Conservation (phyloP, 2,113 vertebrate genomes). For the Notarius lentiginosus region DNA sequence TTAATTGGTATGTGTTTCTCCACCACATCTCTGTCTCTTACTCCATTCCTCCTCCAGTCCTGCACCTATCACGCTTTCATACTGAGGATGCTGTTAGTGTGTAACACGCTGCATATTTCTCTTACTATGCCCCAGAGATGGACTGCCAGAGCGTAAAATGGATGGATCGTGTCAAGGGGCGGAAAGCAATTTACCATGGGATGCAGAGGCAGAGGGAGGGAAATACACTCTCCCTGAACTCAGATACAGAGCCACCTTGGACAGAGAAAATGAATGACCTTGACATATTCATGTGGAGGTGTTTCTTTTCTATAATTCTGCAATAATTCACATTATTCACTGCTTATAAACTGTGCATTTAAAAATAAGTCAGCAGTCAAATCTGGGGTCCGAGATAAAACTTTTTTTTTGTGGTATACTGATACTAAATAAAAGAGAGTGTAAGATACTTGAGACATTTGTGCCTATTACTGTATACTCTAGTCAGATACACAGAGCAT, state of each 20-base stretch:
- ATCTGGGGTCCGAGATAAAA: neutral
- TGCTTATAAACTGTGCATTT: neutral
- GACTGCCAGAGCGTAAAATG: conserved; percentile 46
- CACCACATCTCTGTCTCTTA: conserved; percentile 3
- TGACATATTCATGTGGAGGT: conserved; percentile 21
- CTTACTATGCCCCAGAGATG: conserved; percentile 41
- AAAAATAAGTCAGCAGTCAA: neutral
- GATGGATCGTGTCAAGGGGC: conserved; percentile 50
- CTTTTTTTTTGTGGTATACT: neutral
- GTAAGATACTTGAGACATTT: neutral
- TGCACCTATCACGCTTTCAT: conserved; percentile 28
- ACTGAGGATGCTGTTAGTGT: conserved; percentile 36
- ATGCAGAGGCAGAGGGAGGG: conserved; percentile 10
- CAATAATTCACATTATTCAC: neutral
- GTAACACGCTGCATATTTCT: conserved; percentile 46
- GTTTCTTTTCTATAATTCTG: conserved; percentile 2
- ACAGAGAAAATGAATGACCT: conserved; percentile 10
- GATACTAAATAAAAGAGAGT: neutral
- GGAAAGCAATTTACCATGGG: conserved; percentile 50
- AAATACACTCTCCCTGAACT: conserved; percentile 21
- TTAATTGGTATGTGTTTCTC: conserved; percentile 49
- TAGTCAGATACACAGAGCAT: neutral
- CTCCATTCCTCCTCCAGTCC: conserved; percentile 22
- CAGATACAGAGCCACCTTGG: conserved; percentile 28
- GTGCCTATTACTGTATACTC: neutral